Evolutionary conservation across 2,797 vertebrate species (phyloP).

Genomic region (Florisuga fusca): DNA sequence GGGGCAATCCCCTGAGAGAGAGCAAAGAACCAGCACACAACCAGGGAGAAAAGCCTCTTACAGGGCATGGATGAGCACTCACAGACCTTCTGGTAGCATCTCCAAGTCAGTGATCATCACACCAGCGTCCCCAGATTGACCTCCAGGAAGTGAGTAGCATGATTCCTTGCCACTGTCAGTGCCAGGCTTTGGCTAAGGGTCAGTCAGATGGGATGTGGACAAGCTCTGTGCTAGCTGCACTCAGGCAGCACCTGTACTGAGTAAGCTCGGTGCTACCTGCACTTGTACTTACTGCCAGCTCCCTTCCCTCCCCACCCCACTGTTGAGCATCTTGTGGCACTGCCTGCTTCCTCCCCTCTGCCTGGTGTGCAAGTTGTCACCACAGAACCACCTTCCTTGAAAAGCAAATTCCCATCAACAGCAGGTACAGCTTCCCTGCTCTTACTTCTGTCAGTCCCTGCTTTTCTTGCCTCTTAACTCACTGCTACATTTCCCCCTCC

Average conservation of each 20-base stretch:
- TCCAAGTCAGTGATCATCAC: too few relatives aligned
- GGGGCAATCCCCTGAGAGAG: neutral
- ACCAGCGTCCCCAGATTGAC: neutral
- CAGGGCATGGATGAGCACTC: neutral
- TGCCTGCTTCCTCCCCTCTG: neutral
- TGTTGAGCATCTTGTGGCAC: neutral
- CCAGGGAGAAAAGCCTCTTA: neutral
- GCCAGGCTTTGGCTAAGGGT: neutral
- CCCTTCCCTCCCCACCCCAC: neutral
- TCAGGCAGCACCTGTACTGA: too few relatives aligned
- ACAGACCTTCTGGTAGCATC: neutral
- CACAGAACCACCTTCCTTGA: neutral
- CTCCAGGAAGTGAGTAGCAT: neutral
- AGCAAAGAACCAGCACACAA: neutral
- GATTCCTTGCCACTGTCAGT: neutral
- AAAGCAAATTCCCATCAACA: neutral
- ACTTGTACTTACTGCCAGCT: neutral
- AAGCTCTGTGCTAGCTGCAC: neutral
- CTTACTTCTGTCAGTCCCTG: neutral
- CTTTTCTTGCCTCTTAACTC: neutral
- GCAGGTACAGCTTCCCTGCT: neutral
- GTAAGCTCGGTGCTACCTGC: too few relatives aligned
- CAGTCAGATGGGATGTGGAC: accelerated
- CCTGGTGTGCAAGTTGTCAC: neutral
- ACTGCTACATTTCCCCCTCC: neutral